phyloP scores from a whole-genome alignment of 2,113 vertebrate species.

The Polypterus bichir region DNA sequence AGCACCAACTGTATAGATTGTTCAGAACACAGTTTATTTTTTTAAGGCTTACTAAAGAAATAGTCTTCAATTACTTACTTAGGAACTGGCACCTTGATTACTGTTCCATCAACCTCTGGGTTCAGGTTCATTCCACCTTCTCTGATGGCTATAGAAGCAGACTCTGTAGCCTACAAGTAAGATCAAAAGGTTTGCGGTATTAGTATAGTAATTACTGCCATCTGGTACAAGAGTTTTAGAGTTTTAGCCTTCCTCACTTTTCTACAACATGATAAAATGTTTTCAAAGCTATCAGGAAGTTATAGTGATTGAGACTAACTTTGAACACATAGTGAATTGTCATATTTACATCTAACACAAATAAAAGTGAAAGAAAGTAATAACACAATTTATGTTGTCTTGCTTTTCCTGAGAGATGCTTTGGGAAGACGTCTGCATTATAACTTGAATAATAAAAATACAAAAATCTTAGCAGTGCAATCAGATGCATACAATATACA shows the following conservation, averaged over 20 bases:
- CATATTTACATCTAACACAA: too few species aligned
- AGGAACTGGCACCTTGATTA: constrained; percentile 85
- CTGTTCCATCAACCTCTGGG: constrained; percentile 78
- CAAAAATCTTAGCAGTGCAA: too few species aligned
- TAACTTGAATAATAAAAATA: too few species aligned
- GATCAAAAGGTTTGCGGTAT: constrained; percentile 60
- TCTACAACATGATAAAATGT: constrained; percentile 70
- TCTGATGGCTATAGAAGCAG: constrained; percentile 72
- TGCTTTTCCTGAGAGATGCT: too few species aligned
- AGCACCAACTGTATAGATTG: too few species aligned
- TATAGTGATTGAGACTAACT: constrained; percentile 52
- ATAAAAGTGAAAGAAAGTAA: too few species aligned
- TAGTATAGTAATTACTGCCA: constrained; percentile 73
- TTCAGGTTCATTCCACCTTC: constrained; percentile 93
- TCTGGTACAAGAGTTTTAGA: constrained; percentile 38
- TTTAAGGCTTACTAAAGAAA: neutral
- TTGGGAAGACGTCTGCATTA: too few species aligned
- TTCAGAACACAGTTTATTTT: too few species aligned
- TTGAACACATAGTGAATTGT: constrained; percentile 60
- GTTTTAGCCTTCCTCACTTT: constrained; percentile 58
- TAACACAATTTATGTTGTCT: too few species aligned
- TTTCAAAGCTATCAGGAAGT: constrained; percentile 63
- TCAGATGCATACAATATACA: too few species aligned
- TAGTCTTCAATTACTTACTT: constrained; percentile 59
- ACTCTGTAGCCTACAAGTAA: constrained; percentile 71